Conservation (phyloP, 2,888 invertebrate genomes). For the Salpingus planirostris region DNA sequence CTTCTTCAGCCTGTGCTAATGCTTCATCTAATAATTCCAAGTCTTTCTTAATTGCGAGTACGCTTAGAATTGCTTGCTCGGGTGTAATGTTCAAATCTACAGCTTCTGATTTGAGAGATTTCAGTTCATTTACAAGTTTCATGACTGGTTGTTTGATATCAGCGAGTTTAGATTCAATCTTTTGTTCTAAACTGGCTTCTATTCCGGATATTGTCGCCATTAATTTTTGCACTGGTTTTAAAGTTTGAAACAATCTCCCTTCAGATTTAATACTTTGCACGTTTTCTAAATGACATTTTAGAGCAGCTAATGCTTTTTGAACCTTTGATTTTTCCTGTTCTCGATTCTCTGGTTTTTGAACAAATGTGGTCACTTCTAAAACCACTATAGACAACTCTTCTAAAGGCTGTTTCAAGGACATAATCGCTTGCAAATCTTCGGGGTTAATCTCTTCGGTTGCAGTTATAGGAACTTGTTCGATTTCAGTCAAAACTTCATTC, state of each 20-base stretch:
- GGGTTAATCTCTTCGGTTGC: no score
- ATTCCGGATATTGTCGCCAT: no score
- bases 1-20: no score
- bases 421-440: slow-evolving; percentile 3
- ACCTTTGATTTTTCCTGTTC: slow-evolving; percentile 7
- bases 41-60: no score
- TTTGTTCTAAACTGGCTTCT: no score
- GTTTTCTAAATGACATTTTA: no score
- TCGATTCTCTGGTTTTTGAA: slow-evolving; percentile 13
- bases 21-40: no score
- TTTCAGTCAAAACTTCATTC: not conserved
- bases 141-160: not conserved
- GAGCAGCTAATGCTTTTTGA: not conserved
- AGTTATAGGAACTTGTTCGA: no score
- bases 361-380: slow-evolving; percentile 9
- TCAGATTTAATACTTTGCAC: not conserved
- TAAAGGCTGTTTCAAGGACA: slow-evolving; percentile 17
- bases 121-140: not conserved
- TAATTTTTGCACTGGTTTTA: no score
- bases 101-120: not conserved
- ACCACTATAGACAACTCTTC: slow-evolving; percentile 18
- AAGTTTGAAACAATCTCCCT: no score
- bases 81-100: not conserved
- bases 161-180: no score
- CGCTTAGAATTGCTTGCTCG: not conserved